phyloP scores from a whole-genome alignment of 2,888 invertebrate species.

The Mythimna impura region DNA sequence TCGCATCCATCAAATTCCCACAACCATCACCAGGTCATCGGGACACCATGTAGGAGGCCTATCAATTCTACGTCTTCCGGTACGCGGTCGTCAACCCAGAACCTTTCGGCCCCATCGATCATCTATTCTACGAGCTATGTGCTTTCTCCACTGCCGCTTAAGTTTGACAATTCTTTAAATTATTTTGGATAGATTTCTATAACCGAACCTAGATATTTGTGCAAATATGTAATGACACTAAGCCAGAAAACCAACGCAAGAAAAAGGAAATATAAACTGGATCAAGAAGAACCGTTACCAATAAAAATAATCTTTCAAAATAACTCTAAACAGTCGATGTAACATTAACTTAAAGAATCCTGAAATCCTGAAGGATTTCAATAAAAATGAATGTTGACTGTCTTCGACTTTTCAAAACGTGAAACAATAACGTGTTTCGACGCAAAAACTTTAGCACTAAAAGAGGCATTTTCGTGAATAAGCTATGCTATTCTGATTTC shows the following conservation, averaged over 20 bases:
- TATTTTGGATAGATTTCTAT: too few relatives aligned
- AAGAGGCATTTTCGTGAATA: slow-evolving; percentile 74
- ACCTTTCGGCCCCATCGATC: too few relatives aligned
- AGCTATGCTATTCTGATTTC: slow-evolving; percentile 52
- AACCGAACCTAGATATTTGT: not conserved
- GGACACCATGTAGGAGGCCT: too few relatives aligned
- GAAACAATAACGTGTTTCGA: slow-evolving; percentile 64
- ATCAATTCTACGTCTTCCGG: too few relatives aligned
- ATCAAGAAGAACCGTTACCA: slow-evolving; percentile 4
- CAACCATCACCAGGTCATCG: too few relatives aligned
- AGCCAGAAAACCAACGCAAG: not conserved
- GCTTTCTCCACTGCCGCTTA: too few relatives aligned
- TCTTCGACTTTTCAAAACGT: slow-evolving; percentile 37
- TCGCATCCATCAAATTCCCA: too few relatives aligned
- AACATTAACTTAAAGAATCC: slow-evolving; percentile 30
- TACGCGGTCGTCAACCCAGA: too few relatives aligned
- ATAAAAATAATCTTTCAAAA: slow-evolving; percentile 28
- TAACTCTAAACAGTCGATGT: slow-evolving; percentile 23
- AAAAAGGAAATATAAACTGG: slow-evolving; percentile 1
- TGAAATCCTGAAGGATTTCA: slow-evolving; percentile 44
- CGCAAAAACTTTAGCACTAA: slow-evolving; percentile 70
- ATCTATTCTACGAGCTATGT: too few relatives aligned
- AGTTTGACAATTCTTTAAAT: too few relatives aligned
- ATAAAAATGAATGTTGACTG: slow-evolving; percentile 53
- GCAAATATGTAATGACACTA: not conserved